A percentile compares a stretch with the other conserved stretches of the same genome.
phyloP scores from a whole-genome alignment of 2,888 invertebrate genomes.

The Beris chalybata region DNA sequence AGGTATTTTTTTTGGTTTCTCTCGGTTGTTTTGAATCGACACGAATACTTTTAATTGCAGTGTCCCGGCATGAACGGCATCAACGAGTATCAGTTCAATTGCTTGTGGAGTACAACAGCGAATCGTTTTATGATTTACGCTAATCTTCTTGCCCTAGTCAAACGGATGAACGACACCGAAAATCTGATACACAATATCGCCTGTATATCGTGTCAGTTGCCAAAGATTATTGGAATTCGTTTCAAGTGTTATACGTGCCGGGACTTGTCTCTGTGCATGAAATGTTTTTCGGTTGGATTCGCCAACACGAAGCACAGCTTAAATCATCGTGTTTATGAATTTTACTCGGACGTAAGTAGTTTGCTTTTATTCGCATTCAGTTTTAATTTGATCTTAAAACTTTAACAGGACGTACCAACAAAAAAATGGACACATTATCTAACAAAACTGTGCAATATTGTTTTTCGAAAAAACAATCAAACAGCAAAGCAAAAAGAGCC shows the following conservation, averaged over 20 bases:
- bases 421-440: slow-evolving; percentile 49
- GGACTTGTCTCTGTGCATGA: slow-evolving; percentile 51
- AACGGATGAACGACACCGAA: slow-evolving; percentile 53
- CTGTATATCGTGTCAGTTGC: slow-evolving; percentile 49
- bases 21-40: background rate
- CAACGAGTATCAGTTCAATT: slow-evolving; percentile 51
- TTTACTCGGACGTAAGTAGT: slow-evolving; percentile 48
- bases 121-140: slow-evolving; percentile 52
- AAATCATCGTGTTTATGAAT: slow-evolving; percentile 53
- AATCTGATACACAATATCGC: slow-evolving; percentile 50
- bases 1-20: slow-evolving; percentile 39
- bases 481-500: background rate
- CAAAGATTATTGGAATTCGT: slow-evolving; percentile 53
- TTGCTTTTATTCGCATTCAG: background rate
- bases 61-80: slow-evolving; percentile 48
- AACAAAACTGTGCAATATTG: slow-evolving; percentile 48
- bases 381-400: background rate
- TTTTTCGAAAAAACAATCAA: slow-evolving; percentile 37
- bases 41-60: slow-evolving; percentile 40
- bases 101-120: slow-evolving; percentile 50
- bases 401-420: slow-evolving; percentile 46
- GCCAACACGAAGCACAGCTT: slow-evolving; percentile 46
- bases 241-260: slow-evolving; percentile 54
- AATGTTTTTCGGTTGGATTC: slow-evolving; percentile 52
- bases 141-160: slow-evolving; percentile 51